phyloP scores from a whole-genome alignment of 92 coral and sea anemone species.

The Galaxea fascicularis region DNA sequence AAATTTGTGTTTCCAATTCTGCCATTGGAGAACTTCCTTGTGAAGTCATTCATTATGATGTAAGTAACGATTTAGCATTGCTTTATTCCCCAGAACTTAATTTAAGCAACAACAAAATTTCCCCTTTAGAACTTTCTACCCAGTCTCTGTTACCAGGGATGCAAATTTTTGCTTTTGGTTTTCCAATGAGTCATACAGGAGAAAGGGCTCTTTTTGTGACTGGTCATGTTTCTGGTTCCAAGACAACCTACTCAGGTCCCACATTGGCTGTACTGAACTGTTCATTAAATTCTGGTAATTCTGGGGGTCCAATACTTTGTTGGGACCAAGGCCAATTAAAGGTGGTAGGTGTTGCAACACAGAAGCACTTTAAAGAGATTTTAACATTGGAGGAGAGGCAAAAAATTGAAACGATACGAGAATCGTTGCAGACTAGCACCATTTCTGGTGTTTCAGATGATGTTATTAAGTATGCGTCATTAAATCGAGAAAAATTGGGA shows the following conservation, averaged over 20 bases:
- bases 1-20: neutral
- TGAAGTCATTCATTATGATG: neutral
- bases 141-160: neutral
- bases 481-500: neutral
- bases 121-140: neutral
- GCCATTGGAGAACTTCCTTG: neutral
- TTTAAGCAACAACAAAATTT: neutral
- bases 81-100: neutral
- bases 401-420: neutral
- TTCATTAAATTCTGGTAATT: constrained; percentile 7
- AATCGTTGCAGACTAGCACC: neutral
- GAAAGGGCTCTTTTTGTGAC: constrained; percentile 7
- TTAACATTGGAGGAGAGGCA: neutral
- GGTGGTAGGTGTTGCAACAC: constrained; percentile 21
- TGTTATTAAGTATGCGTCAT: too few species aligned
- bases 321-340: neutral
- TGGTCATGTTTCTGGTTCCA: constrained; percentile 25
- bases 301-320: constrained; percentile 11
- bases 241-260: neutral
- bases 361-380: constrained; percentile 29
- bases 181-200: neutral
- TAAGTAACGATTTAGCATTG: neutral
- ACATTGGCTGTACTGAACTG: neutral
- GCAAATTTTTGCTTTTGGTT: constrained; percentile 20
- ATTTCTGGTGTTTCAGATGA: neutral